These are phyloP conservation scores for Octonoba sinensis DNA, from an alignment of 2,888 invertebrate genomes.

Conservation along the genomic window DNA sequence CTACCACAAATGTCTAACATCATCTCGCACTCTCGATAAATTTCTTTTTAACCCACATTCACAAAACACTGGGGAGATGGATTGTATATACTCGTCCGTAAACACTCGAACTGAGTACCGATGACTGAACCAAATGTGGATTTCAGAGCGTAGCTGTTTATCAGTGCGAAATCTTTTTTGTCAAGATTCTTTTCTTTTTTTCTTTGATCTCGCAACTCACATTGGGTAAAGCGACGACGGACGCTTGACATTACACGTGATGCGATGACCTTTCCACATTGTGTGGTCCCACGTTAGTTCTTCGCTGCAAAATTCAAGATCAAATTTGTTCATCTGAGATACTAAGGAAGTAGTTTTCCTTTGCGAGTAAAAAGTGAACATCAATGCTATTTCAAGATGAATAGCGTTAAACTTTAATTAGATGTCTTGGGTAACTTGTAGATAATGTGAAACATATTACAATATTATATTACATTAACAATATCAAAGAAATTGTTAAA, in stretches of 20 bases:
- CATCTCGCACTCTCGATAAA: constrained; percentile 40
- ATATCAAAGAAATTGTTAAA: no score
- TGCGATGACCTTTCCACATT: constrained; percentile 39
- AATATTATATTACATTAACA: no score
- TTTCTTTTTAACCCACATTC: constrained; percentile 20
- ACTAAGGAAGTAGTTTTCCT: no score
- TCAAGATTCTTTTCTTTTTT: constrained; percentile 2
- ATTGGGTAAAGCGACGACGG: constrained; percentile 44
- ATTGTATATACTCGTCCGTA: constrained; percentile 23
- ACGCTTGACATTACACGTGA: constrained; percentile 54
- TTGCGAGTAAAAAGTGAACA: no score
- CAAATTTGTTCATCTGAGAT: no score
- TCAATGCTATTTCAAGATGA: no score
- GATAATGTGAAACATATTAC: no score
- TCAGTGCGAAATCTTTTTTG: no score
- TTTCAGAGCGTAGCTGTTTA: background rate
- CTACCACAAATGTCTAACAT: constrained; percentile 36
- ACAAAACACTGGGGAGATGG: background rate
- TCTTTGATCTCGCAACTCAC: constrained; percentile 39
- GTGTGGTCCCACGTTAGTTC: constrained; percentile 50
- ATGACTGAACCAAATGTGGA: constrained; percentile 10
- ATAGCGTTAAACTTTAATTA: no score
- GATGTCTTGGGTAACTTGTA: no score
- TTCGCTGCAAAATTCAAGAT: background rate
- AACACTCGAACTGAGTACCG: constrained; percentile 17